phyloP scores from a whole-genome alignment of 2,797 vertebrate species.

The Myotis planiceps region DNA sequence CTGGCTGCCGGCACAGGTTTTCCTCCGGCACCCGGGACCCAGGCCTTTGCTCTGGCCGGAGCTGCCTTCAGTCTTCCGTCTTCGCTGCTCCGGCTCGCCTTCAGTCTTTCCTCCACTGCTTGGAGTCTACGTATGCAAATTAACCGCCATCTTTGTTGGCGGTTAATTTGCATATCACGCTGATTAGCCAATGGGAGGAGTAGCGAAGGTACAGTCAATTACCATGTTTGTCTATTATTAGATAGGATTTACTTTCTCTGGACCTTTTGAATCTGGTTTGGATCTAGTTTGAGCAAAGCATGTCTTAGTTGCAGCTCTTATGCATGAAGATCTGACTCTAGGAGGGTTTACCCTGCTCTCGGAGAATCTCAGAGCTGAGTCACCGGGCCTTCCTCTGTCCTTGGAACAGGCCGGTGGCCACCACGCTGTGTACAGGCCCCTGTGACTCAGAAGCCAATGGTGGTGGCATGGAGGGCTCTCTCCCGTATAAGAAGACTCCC shows the following conservation, averaged over 20 bases:
- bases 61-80: too few relatives aligned
- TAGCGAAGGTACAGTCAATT: too few relatives aligned
- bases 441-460: neutral
- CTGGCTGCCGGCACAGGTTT: too few relatives aligned
- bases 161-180: too few relatives aligned
- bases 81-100: too few relatives aligned
- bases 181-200: too few relatives aligned
- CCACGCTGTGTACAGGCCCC: neutral
- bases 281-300: conserved; percentile 1
- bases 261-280: neutral
- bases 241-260: neutral
- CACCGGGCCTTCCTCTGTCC: neutral
- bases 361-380: neutral
- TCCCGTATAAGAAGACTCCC: neutral
- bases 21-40: too few relatives aligned
- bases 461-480: neutral
- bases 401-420: neutral
- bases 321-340: neutral
- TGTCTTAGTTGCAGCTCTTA: neutral
- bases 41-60: too few relatives aligned
- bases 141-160: too few relatives aligned
- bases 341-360: neutral
- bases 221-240: too few relatives aligned
- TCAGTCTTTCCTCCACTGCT: too few relatives aligned
- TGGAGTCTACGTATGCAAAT: too few relatives aligned